Evolutionary conservation across 2,797 vertebrate species (phyloP).

Genomic region (Falco berigora): DNA sequence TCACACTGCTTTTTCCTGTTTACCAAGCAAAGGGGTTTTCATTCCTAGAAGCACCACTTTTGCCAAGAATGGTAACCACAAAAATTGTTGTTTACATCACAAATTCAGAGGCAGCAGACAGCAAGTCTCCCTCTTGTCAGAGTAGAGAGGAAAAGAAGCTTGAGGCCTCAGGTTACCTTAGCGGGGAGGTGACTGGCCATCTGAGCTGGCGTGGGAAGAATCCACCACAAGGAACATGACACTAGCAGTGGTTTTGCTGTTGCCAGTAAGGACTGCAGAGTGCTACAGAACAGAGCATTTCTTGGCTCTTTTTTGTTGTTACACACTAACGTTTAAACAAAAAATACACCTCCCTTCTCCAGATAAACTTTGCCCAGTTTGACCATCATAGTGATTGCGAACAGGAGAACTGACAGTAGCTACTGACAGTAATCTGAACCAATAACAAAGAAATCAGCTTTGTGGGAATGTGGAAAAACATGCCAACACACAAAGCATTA

Average conservation of each 20-base stretch:
- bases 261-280: slow-evolving; percentile 29
- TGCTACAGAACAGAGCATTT: not conserved
- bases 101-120: slow-evolving; percentile 45
- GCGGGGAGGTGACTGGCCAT: not conserved
- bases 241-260: not conserved
- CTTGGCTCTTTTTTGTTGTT: not conserved
- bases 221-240: slow-evolving; percentile 1
- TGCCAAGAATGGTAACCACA: slow-evolving; percentile 69
- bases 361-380: not conserved
- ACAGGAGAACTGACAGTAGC: not conserved
- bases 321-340: not conserved
- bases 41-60: slow-evolving; percentile 41
- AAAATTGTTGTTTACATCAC: slow-evolving; percentile 41
- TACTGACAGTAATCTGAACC: not conserved
- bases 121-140: slow-evolving; percentile 20
- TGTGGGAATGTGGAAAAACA: not conserved
- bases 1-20: slow-evolving; percentile 33
- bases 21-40: slow-evolving; percentile 29
- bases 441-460: not conserved
- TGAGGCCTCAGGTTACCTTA: not conserved
- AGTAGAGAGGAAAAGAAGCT: not conserved
- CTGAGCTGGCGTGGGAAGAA: not conserved
- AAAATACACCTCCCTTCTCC: not conserved
- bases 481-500: not conserved
- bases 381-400: not conserved